Evolutionary conservation across 1,140 invertebrate species (phyloP), one percentile per base, ranked within the genome.

Genomic region (Leptinotarsa undecemlineata): DNA sequence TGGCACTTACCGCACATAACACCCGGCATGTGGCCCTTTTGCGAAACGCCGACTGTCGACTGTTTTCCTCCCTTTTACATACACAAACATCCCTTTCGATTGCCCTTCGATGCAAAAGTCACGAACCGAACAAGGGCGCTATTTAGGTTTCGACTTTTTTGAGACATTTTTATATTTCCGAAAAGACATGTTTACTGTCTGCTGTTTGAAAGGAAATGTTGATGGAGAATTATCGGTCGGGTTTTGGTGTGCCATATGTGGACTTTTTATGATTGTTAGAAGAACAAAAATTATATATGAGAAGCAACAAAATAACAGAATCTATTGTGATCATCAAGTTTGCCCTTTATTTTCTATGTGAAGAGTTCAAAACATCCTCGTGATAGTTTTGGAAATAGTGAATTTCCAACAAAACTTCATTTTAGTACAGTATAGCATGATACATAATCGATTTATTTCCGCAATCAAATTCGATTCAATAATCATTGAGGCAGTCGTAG

Each of bases 41-140:
- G 51, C 51, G 51, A 57, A 57, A 57, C 51, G 51, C 51, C 51
- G 51, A 57, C 51, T 57, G 51, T 57, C 51, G 51, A 57, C 51
- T 57, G 51, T 57, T 57, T 57, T 57, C 51, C 51, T 57, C 51
- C 51, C 51, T 57, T 57, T 57, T 57, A 57, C 51, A 57, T n/a
- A 57, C 17, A 57, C 51, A 57, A 57, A 57, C 51, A 57, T 57
- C 51, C 51, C 51, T 57, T 57, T 57, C 51, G 51, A 17, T 57
- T 57, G 51, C 51, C 51, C 51, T 57, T 19, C 51, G 51, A 57
- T 57, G 51, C 51, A 57, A 57, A 57, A 57, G 51, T 57, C 51
- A 57, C 51, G 51, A 57, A 57, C 17, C 17, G 51, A 57, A 57
- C 51, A 57, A 57, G 51, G 51, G 51, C 51, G 51, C 51, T 57